These are phyloP conservation scores for Dolichomitus sp. DNA, from an alignment of 2,888 invertebrate genomes.

Conservation along the genomic window DNA sequence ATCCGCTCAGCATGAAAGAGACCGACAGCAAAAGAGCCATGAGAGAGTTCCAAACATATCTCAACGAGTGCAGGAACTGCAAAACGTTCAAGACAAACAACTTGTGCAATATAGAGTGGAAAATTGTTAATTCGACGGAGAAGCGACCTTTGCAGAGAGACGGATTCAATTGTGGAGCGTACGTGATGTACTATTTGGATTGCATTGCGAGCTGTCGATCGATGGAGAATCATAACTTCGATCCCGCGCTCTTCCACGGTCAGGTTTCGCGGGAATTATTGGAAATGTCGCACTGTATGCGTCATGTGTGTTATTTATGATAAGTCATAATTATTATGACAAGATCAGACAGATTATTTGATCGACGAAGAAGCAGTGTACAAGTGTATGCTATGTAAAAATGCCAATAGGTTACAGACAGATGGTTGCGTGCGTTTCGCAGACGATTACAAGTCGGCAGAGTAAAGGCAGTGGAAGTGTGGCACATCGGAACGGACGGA, in stretches of 20 bases:
- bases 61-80: neutral
- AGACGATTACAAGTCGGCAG: neutral
- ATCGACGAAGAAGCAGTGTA: no score
- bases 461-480: neutral
- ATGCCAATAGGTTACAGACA: neutral
- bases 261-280: neutral
- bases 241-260: neutral
- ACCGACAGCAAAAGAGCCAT: neutral
- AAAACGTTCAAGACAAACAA: conserved; percentile 5
- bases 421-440: neutral
- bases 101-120: conserved; percentile 19
- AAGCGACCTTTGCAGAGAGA: conserved; percentile 4
- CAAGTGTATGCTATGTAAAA: conserved; percentile 5
- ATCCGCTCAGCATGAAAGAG: conserved; percentile 16
- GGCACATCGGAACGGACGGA: neutral
- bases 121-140: neutral
- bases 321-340: no score
- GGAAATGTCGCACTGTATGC: neutral
- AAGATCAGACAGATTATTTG: no score
- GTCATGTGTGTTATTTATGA: no score
- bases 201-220: neutral
- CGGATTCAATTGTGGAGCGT: conserved; percentile 22
- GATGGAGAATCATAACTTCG: conserved; percentile 9
- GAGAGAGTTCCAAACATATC: neutral
- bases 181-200: conserved; percentile 8